Base-by-base conservation (phyloP, 2,888 invertebrate species). In the Scaptomyza reducta region DNA sequence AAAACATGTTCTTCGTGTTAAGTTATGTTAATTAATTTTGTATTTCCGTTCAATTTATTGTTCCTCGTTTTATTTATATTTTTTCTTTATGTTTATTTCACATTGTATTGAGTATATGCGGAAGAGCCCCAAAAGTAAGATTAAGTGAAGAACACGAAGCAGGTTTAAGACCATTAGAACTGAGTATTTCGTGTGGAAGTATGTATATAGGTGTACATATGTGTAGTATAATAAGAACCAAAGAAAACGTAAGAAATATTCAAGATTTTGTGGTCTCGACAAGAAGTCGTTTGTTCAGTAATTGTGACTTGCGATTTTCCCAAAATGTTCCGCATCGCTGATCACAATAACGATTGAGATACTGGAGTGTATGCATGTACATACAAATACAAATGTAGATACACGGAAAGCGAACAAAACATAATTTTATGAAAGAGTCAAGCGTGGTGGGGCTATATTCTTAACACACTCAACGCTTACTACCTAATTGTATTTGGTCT, bases 261-360 rank as follows among this genome's bases (percentile, higher is more conserved):
- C 16, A 42, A 35, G 38, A 50, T 47, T 46, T 61, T 53, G 33
- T 33, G 22, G 56, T 41, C 25, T 14, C 13, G 41, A 11, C 9
- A 10, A 10, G 10, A 10, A 10, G 49, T 53, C 49, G 58, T 47
- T 70, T 80, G 49, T 61, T 35, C 50, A 57, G 51, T 59, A 53
- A 67, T 63, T 63, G 53, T 73, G 79, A 78, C 73, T 79, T 67
- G 81, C 61, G 53, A 63, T 57, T 73, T 78, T 65, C 33, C 67
- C 41, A n/a, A 45, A 38, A 33, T 50, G 85, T 82, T 85, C 82
- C 82, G 79, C 81, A 66, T 72, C 69, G 82, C n/a, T 72, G 85
- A 11, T 50, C 75, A 47, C 69, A 68, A 63, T 72, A 58, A 70
- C 47, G 75, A 82, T 79, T 72, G 70, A 79, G 82, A 74, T 85